Evolutionary conservation across 2,113 vertebrate species (phyloP).

Genomic region (Gavialis gangeticus): DNA sequence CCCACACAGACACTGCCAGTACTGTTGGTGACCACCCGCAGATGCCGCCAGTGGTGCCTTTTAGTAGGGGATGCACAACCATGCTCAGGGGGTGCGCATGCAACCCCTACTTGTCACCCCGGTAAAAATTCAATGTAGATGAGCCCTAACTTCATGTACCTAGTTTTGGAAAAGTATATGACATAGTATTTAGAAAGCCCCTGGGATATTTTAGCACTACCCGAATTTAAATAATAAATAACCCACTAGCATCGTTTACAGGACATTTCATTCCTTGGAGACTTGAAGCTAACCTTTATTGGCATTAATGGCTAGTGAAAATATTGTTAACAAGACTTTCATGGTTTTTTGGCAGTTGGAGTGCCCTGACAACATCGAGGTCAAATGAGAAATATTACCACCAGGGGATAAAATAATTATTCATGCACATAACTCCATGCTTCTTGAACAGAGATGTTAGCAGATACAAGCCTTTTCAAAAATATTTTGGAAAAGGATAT

Average conservation of each 20-base stretch:
- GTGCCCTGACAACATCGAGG: background rate
- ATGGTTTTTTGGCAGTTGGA: constrained; percentile 26
- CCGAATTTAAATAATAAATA: background rate
- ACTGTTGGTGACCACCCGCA: no score
- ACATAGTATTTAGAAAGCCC: background rate
- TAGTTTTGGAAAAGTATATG: background rate
- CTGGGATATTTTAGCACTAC: background rate
- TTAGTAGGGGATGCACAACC: no score
- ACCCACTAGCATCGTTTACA: background rate
- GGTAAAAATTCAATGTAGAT: background rate
- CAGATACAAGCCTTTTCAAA: fast-evolving
- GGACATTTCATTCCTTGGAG: background rate
- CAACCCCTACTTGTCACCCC: no score
- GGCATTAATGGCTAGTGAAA: constrained; percentile 1
- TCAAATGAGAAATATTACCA: background rate
- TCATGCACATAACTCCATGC: background rate
- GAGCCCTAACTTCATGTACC: background rate
- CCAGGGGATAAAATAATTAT: background rate
- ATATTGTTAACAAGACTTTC: background rate
- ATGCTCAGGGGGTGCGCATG: no score
- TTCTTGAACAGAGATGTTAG: background rate
- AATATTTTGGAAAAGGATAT: background rate
- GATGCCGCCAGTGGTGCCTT: no score
- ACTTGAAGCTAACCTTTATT: background rate
- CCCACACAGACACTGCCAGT: no score